Percentiles rank a stretch among this genome's conserved stretches.
These are phyloP conservation scores for Orussus abietinus DNA, from an alignment of 1,140 invertebrate genomes.

Conservation along the genomic window DNA sequence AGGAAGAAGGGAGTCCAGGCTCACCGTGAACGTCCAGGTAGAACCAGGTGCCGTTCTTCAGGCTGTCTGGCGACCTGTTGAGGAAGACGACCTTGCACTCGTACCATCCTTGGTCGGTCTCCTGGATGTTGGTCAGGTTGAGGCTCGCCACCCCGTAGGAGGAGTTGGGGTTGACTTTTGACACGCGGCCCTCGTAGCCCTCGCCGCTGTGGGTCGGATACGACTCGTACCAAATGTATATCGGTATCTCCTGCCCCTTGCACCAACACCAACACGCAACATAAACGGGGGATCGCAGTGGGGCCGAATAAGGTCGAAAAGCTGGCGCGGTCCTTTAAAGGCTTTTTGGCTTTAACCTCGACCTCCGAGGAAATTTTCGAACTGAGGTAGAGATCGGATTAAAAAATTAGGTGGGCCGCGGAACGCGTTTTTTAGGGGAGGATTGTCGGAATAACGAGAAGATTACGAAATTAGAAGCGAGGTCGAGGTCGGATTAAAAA, in stretches of 20 bases:
- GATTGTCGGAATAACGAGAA: no score
- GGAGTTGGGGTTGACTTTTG: slow-evolving; percentile 78
- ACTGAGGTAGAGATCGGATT: no score
- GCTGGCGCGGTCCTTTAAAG: slow-evolving; percentile 4
- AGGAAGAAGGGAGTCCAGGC: no score
- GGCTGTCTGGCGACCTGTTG: slow-evolving; percentile 83
- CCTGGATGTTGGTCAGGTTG: slow-evolving; percentile 88
- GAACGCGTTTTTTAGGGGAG: no score
- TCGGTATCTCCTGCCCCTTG: slow-evolving; percentile 88
- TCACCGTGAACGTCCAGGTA: slow-evolving; percentile 89
- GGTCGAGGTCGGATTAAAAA: no score
- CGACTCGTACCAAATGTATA: slow-evolving; percentile 96
- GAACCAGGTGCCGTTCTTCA: slow-evolving; percentile 94
- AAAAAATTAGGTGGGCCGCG: no score
- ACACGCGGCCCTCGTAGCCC: slow-evolving; percentile 86
- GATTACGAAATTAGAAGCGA: no score
- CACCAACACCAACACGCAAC: slow-evolving; percentile 49
- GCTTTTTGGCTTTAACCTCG: no score
- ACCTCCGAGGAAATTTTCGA: no score
- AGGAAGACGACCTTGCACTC: slow-evolving; percentile 95
- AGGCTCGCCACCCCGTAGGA: slow-evolving; percentile 87
- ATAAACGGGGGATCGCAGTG: slow-evolving; percentile 38
- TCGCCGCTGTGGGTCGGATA: slow-evolving; percentile 92
- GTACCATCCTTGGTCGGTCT: slow-evolving; percentile 95
- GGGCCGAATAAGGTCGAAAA: slow-evolving; percentile 12